Evolutionary conservation across 2,888 invertebrate species (phyloP).

Genomic region (Xanthorhoe spadicearia): DNA sequence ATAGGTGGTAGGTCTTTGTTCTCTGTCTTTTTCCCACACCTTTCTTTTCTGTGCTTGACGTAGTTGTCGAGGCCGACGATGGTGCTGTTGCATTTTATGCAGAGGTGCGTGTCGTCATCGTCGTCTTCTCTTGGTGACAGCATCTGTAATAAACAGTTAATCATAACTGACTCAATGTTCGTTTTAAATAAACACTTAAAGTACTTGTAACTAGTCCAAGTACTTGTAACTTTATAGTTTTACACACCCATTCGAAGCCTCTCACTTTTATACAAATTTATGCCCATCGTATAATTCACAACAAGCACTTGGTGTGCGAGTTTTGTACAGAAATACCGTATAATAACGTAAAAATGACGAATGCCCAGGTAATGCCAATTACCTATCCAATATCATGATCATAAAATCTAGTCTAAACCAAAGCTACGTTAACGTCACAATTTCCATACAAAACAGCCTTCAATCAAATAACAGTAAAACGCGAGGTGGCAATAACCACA

Average conservation of each 20-base stretch:
- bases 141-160: conserved; percentile 68
- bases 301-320: too few species aligned
- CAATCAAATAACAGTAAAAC: conserved; percentile 21
- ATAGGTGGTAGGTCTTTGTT: conserved; percentile 65
- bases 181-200: not conserved
- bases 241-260: too few species aligned
- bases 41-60: conserved; percentile 91
- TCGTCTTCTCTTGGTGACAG: conserved; percentile 85
- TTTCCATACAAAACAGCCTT: conserved; percentile 7
- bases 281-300: too few species aligned
- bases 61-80: conserved; percentile 94
- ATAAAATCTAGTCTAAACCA: not conserved
- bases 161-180: not conserved
- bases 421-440: not conserved
- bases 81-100: conserved; percentile 93
- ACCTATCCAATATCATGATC: not conserved
- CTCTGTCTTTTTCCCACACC: conserved; percentile 83
- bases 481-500: conserved; percentile 24
- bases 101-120: conserved; percentile 94
- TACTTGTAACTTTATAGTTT: too few species aligned
- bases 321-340: too few species aligned
- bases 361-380: too few species aligned
- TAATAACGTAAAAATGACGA: too few species aligned
- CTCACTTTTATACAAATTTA: too few species aligned
- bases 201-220: too few species aligned